Base-by-base conservation (phyloP, 2,113 vertebrate species). In the Pseudois nayaur region DNA sequence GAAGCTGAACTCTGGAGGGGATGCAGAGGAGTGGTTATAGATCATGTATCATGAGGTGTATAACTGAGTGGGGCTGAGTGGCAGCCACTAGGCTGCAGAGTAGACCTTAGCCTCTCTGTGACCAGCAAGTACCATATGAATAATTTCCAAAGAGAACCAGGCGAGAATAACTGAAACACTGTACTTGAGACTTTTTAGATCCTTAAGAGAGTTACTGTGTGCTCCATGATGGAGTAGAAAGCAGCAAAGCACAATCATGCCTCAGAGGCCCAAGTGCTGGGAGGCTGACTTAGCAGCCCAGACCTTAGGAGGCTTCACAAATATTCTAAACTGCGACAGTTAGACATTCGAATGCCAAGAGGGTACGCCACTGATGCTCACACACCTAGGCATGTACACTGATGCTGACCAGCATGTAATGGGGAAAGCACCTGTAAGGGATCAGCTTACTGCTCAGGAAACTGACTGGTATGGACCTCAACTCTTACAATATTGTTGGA, bases 41-140 rank as follows among this genome's bases (percentile, higher is more conserved):
- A 31, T 7, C 36, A 23, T 1, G n/a, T 19, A 29, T 3, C 43
- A 17, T 0, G 16, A 52, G 50, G 17, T 8, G 19, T 57, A 17
- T 45, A 21, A 85, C 29, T 29, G 29, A 19, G 7, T 3, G 52
- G 33, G 31, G n/a, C 0, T 21, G 36, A 16, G 54, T 19, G 17
- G 31, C 0, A 54, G 76, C n/a, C 48, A 85, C 25, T 0, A 2
- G 29, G 50, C 0, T 27, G 40, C 23, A 27, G 31, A 3, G 45
- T 8, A 33, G 31, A 64, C 54, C 67, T 54, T 87, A 40, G 52
- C 33, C n/a, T 54, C 78, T 55, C 14, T 6, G 29, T 15, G 57
- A 85, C 27, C 67, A 95, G 27, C 33, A 27, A 78, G 76, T n/a
- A 83, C 8, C 78, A 31, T 3, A 14, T 6, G 62, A 64, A 36